Evolutionary conservation across 2,888 invertebrate genomes (phyloP), one percentile per base, ranked within the genome.

Genomic region (Cryptophagus acutangulus): DNA sequence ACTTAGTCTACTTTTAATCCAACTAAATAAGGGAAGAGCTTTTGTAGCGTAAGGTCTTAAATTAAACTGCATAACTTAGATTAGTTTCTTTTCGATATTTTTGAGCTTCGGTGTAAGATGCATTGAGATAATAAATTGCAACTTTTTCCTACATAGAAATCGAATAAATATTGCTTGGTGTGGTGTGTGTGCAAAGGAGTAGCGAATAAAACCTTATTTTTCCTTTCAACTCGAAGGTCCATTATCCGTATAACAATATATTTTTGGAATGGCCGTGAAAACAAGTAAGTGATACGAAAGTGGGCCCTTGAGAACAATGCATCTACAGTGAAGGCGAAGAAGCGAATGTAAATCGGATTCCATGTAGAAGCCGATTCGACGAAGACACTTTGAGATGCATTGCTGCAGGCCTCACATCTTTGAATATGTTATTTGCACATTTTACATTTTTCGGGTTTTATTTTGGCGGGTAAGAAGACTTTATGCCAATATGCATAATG

Each of bases 201-300:
- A n/a, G n/a, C 31, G 31, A 31, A 31, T 31, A 31, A 31, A 13
- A 31, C 16, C 16, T 31, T 31, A 31, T 31, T 52, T 54, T 54
- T 52, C 47, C 45, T 38, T 51, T 47, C 39, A 46, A 48, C 47
- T 47, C 42, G 40, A 41, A 48, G 54, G 53, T 57, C 55, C 52
- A 57, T 57, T 57, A 55, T 57, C 53, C 51, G 41, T 51, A 45
- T 51, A 50, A 48, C 52, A 48, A 51, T 56, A 57, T 57, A 57
- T 58, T 57, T 54, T 54, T 53, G 40, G 53, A 57, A 54, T 50
- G 54, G 53, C 51, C 55, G 49, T 48, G 57, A 57, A 59, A 59
- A 55, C 55, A 57, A 54, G 57, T 58, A 59, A 61, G 61, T 61
- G 59, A 59, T 58, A 59, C 52, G 50, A 55, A 57, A 59, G 59